Base-by-base conservation (phyloP, 2,888 invertebrate species). In the Habrosyne pyritoides region DNA sequence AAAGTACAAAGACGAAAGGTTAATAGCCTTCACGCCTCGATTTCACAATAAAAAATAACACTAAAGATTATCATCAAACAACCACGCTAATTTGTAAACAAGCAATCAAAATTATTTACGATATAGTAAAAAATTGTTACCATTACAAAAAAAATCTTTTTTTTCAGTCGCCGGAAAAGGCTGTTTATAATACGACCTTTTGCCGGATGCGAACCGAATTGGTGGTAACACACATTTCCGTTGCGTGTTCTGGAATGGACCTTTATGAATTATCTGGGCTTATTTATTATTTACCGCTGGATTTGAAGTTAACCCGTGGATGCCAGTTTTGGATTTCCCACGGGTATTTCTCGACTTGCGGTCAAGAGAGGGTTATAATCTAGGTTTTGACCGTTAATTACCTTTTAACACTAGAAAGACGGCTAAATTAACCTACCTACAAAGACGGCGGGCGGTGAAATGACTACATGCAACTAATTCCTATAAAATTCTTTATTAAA, bases 201-300 rank as follows among this genome's bases (percentile, higher is more conserved):
- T 42, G 18, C 42, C 42, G 42, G 42, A 42, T 18, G 12, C n/a
- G 6, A 42, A 18, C 8, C 18, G 7, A 18, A 42, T 18, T 7
- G 18, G 42, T 42, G 42, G 18, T 18, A 42, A 42, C 42, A 42
- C 42, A 42, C 42, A 42, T 42, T 42, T 42, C 42, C 42, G 14
- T 14, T 42, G 42, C 33, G 33, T 33, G 33, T 33, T 12, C 14
- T 2, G 2, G 8, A 18, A 42, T 42, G 18, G 7, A 18, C 18
- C 18, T 42, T 42, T 42, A 42, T 18, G 36, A 42, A 42, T 42
- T 42, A 42, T 5, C 18, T 8, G 7, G 18, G 36, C 3, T 2
- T 7, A 42, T 42, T 42, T 18, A 18, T 42, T 42, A 42, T 42
- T 42, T 42, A 42, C 18, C n/a, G n/a, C n/a, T n/a, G n/a, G n/a